These are phyloP conservation scores for Drosophila neutralis DNA, from an alignment of 2,888 invertebrate genomes.

Conservation along the genomic window DNA sequence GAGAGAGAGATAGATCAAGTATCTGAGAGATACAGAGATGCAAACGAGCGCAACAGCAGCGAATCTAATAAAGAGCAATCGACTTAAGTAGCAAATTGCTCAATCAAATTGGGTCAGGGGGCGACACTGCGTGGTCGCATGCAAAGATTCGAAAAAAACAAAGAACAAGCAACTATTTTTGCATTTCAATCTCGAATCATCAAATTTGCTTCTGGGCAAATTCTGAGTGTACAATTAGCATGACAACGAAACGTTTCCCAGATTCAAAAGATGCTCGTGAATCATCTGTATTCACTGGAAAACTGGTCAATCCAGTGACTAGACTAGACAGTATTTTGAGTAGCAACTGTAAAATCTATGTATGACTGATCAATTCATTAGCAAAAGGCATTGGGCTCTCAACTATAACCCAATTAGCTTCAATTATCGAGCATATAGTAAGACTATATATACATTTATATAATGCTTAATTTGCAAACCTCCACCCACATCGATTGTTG, in stretches of 20 bases:
- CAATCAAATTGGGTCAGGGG: conserved; percentile 71
- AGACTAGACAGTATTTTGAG: conserved; percentile 5
- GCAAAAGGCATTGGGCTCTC: conserved; percentile 47
- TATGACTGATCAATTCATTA: conserved; percentile 50
- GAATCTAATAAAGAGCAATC: conserved; percentile 67
- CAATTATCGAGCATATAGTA: conserved; percentile 53
- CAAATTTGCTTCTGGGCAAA: conserved; percentile 25
- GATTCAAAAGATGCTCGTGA: conserved; percentile 46
- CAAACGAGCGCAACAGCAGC: conserved; percentile 54
- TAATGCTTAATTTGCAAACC: background rate
- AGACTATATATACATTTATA: conserved; percentile 1
- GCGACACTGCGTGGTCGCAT: conserved; percentile 31
- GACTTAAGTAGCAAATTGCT: conserved; percentile 69
- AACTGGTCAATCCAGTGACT: conserved; percentile 59
- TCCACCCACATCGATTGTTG: conserved; percentile 13
- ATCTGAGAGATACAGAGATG: conserved; percentile 47
- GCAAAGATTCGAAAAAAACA: conserved; percentile 27
- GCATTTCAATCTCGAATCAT: conserved; percentile 21
- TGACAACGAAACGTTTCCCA: conserved; percentile 42
- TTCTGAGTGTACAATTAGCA: conserved; percentile 57
- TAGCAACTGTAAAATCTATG: conserved; percentile 2
- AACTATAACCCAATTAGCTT: conserved; percentile 74
- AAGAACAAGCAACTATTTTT: conserved; percentile 12
- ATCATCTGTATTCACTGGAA: conserved; percentile 29
- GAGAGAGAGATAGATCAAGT: conserved; percentile 3